phyloP scores from a whole-genome alignment of 2,797 vertebrate species.

The Yasuhikotakia modesta region DNA sequence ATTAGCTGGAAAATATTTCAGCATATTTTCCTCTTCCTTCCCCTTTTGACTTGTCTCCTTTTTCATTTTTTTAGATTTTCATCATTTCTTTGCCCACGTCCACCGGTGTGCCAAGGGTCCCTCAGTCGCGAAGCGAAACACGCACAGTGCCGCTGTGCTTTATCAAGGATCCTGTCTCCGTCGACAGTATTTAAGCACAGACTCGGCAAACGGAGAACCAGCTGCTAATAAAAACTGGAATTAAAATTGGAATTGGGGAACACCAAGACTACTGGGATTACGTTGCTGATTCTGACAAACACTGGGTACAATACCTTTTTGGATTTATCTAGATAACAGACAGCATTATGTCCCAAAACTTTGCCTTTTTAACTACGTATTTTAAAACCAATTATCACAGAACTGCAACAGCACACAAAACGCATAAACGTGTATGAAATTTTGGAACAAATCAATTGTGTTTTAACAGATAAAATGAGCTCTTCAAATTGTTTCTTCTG shows the following conservation, averaged over 20 bases:
- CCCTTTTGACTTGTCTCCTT: slow-evolving; percentile 38
- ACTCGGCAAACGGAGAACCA: slow-evolving; percentile 44
- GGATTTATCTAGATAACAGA: slow-evolving; percentile 35
- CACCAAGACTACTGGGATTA: neutral
- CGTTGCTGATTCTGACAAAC: slow-evolving; percentile 38
- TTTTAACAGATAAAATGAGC: slow-evolving; percentile 10
- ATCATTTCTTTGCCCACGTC: slow-evolving; percentile 62
- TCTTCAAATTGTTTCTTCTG: neutral
- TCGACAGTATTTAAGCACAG: slow-evolving; percentile 50
- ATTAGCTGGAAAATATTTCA: slow-evolving; percentile 75
- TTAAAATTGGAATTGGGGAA: slow-evolving; percentile 2
- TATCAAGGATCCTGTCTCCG: slow-evolving; percentile 56
- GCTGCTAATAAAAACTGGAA: slow-evolving; percentile 32
- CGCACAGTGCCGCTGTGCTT: slow-evolving; percentile 63
- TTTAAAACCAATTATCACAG: slow-evolving; percentile 43
- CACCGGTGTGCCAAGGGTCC: slow-evolving; percentile 64
- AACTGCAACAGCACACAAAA: slow-evolving; percentile 45
- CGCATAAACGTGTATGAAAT: slow-evolving; percentile 26
- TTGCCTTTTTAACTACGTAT: slow-evolving; percentile 19
- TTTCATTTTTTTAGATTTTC: slow-evolving; percentile 58
- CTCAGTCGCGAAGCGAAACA: slow-evolving; percentile 1
- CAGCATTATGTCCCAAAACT: slow-evolving; percentile 36
- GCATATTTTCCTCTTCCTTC: slow-evolving; percentile 36
- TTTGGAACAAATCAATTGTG: neutral
- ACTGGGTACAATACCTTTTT: slow-evolving; percentile 17